Base-by-base conservation (phyloP, 2,888 invertebrate species). In the Teinopalpus imperialis region DNA sequence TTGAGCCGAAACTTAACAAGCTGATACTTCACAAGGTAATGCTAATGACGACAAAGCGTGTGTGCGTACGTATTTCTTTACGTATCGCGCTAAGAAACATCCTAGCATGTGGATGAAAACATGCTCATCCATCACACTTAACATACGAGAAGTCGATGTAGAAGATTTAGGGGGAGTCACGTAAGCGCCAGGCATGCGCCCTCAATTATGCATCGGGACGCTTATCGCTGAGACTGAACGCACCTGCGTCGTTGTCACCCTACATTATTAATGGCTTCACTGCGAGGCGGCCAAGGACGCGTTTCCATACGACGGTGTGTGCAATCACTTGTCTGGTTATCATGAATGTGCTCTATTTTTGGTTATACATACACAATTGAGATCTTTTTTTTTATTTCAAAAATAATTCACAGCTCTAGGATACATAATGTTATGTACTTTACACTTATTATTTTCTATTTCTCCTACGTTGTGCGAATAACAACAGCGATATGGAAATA, bases 181-280 rank as follows among this genome's bases (percentile, higher is more conserved):
- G 70, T 70, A 67, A 65, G 64, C 62, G 61, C 12, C 63, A 66
- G 70, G 69, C 70, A 74, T 71, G 74, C 67, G 70, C 71, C 69
- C 70, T 87, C 78, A 82, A 87, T 87, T 86, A 87, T 87, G 86
- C 81, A 86, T 71, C 68, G 69, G 57, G 67, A 62, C 81, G 82
- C 82, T 85, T 86, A 85, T 80, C 74, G 74, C 69, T 61, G 66
- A 55, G 58, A 61, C 48, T 44, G 48, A 52, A 53, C 56, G 67
- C 86, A 87, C 85, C 86, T 86, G 86, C 71, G 76, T 64, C 82
- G 63, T 73, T 77, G 81, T 81, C 83, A 74, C 75, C 69, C 72
- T 85, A 68, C 75, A 82, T 85, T 83, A 87, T 85, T 85, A 85
- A 87, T 85, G 83, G 73, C 52, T 55, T 34, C 35, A 49, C 46